Evolutionary conservation across 2,113 vertebrate species (phyloP), one percentile per base, ranked within the genome.

Genomic region (Anser brachyrhynchus): DNA sequence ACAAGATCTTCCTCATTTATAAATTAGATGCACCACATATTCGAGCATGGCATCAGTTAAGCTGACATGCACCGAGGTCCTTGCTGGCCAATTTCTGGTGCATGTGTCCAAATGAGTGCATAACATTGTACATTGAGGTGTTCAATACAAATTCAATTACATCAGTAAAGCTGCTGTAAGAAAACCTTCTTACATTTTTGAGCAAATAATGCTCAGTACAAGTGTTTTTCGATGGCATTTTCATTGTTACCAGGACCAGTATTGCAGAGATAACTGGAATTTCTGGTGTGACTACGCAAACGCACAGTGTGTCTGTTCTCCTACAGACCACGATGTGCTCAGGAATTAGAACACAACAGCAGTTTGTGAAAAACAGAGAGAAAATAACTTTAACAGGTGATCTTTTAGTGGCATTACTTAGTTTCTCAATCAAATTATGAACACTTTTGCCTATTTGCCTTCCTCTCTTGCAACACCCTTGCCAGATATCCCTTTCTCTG

Each of bases 11-110:
- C 37, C 10, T 54, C 10, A 18, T 69, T 82, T 61, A 43, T 52
- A 22, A 73, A 31, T 72, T 26, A 54, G 46, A 67, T 72, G 8
- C 7, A 52, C 11, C 17, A 7, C 6, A 3, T 75, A 33, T 46
- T 82, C 61, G 84, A 78, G 11, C 22, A 43, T 10, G 33, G 33
- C 18, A 59, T 31, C n/a, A 26, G 6, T 65, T 52, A n/a, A 37
- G 11, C 6, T 62, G 35, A 23, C 1, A 2, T 31, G 22, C 13
- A 57, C 28, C 0, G 1, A 82, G 31, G 65, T 55, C 14, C 6
- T 23, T 59, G 43, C 20, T 72, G 49, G 4, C 25, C 5, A 1
- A 3, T 23, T 54, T 74, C 58, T 70, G 49, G 17, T 57, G 25
- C 21, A 33, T 37, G 21, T 44, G 10, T 33, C 18, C 52, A 67